These are phyloP conservation scores for Actinostola sp. DNA, from an alignment of 92 coral and sea anemone genomes.

Conservation along the genomic window DNA sequence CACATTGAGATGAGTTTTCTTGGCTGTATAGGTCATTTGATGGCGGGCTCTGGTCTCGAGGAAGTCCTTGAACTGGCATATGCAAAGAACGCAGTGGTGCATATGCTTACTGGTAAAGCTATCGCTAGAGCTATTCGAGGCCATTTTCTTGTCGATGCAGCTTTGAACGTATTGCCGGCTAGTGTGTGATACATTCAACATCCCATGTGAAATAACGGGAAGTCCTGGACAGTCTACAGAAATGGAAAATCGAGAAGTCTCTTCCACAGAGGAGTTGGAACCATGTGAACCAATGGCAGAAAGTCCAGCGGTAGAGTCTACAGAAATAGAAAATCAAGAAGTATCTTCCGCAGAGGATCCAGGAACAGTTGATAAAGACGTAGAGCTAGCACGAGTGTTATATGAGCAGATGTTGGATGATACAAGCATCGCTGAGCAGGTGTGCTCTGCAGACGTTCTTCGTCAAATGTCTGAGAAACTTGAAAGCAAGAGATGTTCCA, in stretches of 20 bases:
- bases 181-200: not conserved
- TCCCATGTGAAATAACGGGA: not conserved
- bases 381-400: not conserved
- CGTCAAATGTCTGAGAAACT: constrained; percentile 2
- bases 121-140: constrained; percentile 19
- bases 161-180: not conserved
- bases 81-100: constrained; percentile 40
- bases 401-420: not conserved
- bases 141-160: constrained; percentile 29
- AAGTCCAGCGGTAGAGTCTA: not conserved
- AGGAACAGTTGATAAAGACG: not conserved
- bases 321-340: no score
- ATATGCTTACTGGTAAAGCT: constrained; percentile 45
- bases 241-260: not conserved
- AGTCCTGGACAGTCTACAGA: no score
- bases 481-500: not conserved
- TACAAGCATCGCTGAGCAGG: not conserved
- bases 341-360: not conserved
- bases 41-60: constrained; percentile 56
- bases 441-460: constrained; percentile 10
- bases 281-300: not conserved
- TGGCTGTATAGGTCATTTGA: constrained; percentile 46
- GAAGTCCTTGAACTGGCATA: constrained; percentile 48
- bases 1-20: constrained; percentile 60
- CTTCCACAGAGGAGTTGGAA: no score